phyloP scores from a whole-genome alignment of 2,888 invertebrate genomes.

The Caenorhabditis panamensis region DNA sequence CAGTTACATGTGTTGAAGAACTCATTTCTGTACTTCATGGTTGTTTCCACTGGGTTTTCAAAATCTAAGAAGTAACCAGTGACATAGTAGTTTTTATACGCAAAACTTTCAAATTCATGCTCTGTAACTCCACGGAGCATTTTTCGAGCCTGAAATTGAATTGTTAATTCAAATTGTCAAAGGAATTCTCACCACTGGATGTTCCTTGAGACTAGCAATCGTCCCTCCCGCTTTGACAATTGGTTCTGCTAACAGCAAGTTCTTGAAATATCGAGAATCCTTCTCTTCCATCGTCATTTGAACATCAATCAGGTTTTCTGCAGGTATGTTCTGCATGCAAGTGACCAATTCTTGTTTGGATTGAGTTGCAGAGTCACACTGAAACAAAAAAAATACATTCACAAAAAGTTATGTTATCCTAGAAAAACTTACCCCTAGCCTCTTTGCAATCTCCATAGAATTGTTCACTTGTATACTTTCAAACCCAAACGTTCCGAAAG shows the following conservation, averaged over 20 bases:
- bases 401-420: background rate
- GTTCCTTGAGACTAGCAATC: conserved; percentile 8
- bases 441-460: conserved; percentile 14
- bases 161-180: background rate
- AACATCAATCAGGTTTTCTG: background rate
- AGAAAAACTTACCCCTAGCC: background rate
- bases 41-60: conserved; percentile 31
- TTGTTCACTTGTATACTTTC: background rate
- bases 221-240: background rate
- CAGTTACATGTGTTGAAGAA: background rate
- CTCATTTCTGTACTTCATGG: conserved; percentile 2
- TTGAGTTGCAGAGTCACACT: background rate
- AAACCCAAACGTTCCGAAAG: conserved; percentile 13
- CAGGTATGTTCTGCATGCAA: conserved; percentile 5
- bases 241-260: conserved; percentile 4
- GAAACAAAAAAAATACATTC: background rate
- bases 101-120: conserved; percentile 17
- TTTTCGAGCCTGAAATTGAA: conserved; percentile 18
- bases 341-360: background rate
- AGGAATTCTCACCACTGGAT: background rate
- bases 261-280: conserved; percentile 5
- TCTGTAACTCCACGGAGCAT: conserved; percentile 28
- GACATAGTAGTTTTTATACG: conserved; percentile 5
- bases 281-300: conserved; percentile 25
- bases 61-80: conserved; percentile 25